These are phyloP conservation scores for Tetranychus urticae DNA, from an alignment of 1,140 invertebrate species.

Conservation along the genomic window DNA sequence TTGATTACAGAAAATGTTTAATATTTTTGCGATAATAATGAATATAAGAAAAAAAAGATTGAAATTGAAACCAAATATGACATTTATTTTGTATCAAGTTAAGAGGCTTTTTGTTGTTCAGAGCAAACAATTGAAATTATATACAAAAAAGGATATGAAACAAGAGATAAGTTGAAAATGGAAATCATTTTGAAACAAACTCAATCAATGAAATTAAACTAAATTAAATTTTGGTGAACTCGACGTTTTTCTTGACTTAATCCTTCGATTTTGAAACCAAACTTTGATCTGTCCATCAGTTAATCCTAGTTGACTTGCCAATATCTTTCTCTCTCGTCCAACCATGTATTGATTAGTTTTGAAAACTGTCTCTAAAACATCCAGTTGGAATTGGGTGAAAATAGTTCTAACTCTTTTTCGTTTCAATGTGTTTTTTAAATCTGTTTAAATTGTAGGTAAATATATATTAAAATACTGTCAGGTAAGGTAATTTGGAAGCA, in stretches of 20 bases:
- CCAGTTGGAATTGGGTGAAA: constrained; percentile 77
- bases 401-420: constrained; percentile 67
- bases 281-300: constrained; percentile 90
- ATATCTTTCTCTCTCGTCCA: constrained; percentile 63
- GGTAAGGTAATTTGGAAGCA: too few relatives aligned
- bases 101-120: background rate
- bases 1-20: too few relatives aligned
- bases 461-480: too few relatives aligned
- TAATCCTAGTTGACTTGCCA: constrained; percentile 60
- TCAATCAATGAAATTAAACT: background rate
- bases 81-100: background rate
- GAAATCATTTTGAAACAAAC: background rate
- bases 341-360: constrained; percentile 87
- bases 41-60: too few relatives aligned
- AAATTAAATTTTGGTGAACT: background rate
- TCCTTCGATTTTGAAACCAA: constrained; percentile 81
- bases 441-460: too few relatives aligned
- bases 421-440: too few relatives aligned
- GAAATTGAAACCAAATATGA: too few relatives aligned
- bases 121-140: background rate
- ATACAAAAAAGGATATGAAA: background rate
- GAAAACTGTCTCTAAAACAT: constrained; percentile 70
- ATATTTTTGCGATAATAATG: too few relatives aligned
- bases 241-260: constrained; percentile 31
- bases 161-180: background rate